A percentile compares a stretch with the other conserved stretches of the same genome.
Evolutionary conservation across 2,888 invertebrate genomes (phyloP).

Genomic region (Drosophila cracens): DNA sequence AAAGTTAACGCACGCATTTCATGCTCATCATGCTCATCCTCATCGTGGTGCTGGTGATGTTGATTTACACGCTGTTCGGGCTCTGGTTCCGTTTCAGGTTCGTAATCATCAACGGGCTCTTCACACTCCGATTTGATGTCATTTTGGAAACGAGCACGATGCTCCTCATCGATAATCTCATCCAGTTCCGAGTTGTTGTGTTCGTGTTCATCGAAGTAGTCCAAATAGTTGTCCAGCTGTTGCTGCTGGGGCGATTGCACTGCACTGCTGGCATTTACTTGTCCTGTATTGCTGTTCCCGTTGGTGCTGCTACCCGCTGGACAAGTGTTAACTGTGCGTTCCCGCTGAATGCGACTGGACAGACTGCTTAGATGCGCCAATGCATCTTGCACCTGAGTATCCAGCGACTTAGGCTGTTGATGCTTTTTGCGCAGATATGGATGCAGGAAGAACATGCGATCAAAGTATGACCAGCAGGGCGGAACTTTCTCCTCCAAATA

Average conservation of each 20-base stretch:
- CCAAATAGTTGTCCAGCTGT: conserved; percentile 80
- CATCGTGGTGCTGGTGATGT: conserved; percentile 61
- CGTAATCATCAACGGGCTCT: conserved; percentile 75
- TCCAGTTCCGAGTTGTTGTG: conserved; percentile 80
- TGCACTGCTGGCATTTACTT: conserved; percentile 30
- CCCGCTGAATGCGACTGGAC: conserved; percentile 79
- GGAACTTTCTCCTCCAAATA: conserved; percentile 82
- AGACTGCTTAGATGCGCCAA: conserved; percentile 81
- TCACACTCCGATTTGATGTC: conserved; percentile 83
- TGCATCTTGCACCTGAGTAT: conserved; percentile 83
- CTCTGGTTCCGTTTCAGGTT: conserved; percentile 45
- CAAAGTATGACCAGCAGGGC: conserved; percentile 84
- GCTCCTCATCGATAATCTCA: conserved; percentile 82
- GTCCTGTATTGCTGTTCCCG: conserved; percentile 23
- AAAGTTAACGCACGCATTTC: conserved; percentile 63
- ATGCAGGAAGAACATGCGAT: conserved; percentile 84
- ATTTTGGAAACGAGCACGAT: conserved; percentile 60
- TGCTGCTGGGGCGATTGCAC: conserved; percentile 59
- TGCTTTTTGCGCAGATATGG: conserved; percentile 84
- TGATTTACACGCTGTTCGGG: conserved; percentile 32
- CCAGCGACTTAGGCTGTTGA: conserved; percentile 80
- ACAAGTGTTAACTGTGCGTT: conserved; percentile 68
- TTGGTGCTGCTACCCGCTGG: conserved; percentile 49
- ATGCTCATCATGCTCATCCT: conserved; percentile 72
- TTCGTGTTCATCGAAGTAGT: conserved; percentile 82